Conservation (phyloP, 2,797 vertebrate species). For the Odontamblyopus rebecca region DNA sequence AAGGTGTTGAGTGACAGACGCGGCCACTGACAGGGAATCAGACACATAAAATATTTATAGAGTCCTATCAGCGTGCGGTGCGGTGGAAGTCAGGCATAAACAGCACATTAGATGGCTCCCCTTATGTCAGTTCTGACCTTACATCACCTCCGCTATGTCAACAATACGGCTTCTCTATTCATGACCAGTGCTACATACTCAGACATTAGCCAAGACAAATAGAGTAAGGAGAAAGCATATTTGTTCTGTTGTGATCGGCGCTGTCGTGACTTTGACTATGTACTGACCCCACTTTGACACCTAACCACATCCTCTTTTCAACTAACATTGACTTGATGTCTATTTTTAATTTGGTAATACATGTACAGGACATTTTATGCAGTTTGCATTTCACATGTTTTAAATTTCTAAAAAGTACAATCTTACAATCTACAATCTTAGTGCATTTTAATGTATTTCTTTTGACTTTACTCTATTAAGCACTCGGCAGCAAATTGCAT, state of each 20-base stretch:
- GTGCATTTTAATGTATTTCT: no score
- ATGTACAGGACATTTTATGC: not conserved
- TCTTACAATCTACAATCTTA: no score
- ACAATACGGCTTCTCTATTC: constrained; percentile 11
- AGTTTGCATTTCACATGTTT: no score
- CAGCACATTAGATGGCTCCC: constrained; percentile 25
- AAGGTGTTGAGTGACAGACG: constrained; percentile 27
- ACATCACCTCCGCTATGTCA: constrained; percentile 26
- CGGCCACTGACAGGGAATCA: constrained; percentile 15
- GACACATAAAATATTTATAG: constrained; percentile 59
- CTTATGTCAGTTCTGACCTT: constrained; percentile 26
- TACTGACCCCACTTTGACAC: constrained; percentile 27
- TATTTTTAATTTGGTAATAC: not conserved
- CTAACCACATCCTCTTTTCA: constrained; percentile 40
- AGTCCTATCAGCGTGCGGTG: constrained; percentile 41
- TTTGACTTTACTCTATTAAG: not conserved
- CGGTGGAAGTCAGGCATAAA: constrained; percentile 23
- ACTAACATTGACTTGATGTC: not conserved
- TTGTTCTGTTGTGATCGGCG: not conserved
- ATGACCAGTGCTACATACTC: not conserved
- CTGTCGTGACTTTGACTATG: not conserved
- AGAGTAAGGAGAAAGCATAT: not conserved
- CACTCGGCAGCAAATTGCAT: not conserved
- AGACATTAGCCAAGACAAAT: constrained; percentile 8
- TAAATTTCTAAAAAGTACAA: no score